Evolutionary conservation across 2,888 invertebrate genomes (phyloP).

Genomic region (Melinaea menophilus): DNA sequence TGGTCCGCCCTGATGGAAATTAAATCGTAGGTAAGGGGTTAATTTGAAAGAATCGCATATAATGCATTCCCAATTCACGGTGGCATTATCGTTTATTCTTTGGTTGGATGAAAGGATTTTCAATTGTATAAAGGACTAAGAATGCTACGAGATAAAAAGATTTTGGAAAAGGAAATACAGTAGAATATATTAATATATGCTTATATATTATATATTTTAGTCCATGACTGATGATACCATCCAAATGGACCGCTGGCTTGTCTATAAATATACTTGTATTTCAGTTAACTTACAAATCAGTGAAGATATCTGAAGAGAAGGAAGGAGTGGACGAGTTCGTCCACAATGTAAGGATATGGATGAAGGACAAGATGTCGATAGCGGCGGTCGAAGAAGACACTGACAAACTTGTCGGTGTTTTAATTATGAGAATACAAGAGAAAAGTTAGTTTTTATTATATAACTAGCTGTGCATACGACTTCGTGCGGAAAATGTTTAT

Average conservation of each 20-base stretch:
- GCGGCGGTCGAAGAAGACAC: conserved; percentile 68
- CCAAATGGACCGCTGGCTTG: too few relatives aligned
- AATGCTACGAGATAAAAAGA: neutral
- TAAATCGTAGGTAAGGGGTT: too few relatives aligned
- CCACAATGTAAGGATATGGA: conserved; percentile 65
- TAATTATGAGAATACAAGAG: conserved; percentile 72
- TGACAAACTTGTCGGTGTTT: conserved; percentile 61
- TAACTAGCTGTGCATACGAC: too few relatives aligned
- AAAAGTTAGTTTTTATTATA: conserved; percentile 46
- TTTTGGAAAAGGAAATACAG: too few relatives aligned
- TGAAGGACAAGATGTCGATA: conserved; percentile 73
- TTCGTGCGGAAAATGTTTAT: too few relatives aligned
- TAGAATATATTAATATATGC: too few relatives aligned
- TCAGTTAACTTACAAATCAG: conserved; percentile 64
- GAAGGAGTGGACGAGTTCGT: conserved; percentile 65
- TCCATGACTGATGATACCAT: too few relatives aligned
- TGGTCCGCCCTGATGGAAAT: too few relatives aligned
- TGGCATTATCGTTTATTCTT: conserved; percentile 20
- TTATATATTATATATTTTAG: too few relatives aligned
- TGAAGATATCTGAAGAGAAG: conserved; percentile 58
- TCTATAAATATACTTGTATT: conserved; percentile 19
- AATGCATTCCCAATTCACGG: conserved; percentile 21
- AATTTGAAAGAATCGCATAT: too few relatives aligned
- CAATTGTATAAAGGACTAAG: neutral
- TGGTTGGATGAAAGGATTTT: conserved; percentile 21